Percentiles rank a stretch among this genome's conserved stretches.
These are phyloP conservation scores for Nymphalis c-album DNA, from an alignment of 2,888 invertebrate genomes.

Conservation along the genomic window DNA sequence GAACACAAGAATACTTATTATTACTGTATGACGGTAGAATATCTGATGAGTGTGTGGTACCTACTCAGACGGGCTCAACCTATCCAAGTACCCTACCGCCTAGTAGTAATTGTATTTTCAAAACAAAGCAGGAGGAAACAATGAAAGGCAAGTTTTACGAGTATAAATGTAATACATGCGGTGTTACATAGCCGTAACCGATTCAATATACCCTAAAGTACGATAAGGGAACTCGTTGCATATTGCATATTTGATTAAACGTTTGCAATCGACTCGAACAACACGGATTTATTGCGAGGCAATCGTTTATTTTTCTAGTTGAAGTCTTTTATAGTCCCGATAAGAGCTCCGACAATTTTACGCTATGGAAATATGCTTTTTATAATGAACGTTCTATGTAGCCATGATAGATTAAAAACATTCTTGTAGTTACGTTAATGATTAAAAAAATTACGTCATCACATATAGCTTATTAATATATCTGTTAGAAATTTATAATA, in stretches of 20 bases:
- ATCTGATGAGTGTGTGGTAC: too few species aligned
- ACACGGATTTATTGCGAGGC: constrained; percentile 47
- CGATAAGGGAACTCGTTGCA: constrained; percentile 45
- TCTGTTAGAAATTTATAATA: too few species aligned
- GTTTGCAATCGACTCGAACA: constrained; percentile 9
- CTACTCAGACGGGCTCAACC: too few species aligned
- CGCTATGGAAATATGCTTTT: constrained; percentile 60
- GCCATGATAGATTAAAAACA: constrained; percentile 23
- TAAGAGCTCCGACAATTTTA: constrained; percentile 71
- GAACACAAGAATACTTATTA: too few species aligned
- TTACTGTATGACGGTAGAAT: too few species aligned
- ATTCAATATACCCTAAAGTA: constrained; percentile 47
- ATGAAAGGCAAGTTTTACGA: constrained; percentile 16
- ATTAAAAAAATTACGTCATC: constrained; percentile 3
- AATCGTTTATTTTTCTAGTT: constrained; percentile 49
- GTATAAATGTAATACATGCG: constrained; percentile 4
- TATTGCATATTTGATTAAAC: constrained; percentile 30
- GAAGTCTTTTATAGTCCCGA: constrained; percentile 62
- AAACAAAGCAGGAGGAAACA: constrained; percentile 2
- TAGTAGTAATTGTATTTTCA: background rate
- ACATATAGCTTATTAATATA: too few species aligned
- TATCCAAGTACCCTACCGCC: too few species aligned
- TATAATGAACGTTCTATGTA: constrained; percentile 49
- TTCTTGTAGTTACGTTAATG: constrained; percentile 2
- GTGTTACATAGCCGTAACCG: constrained; percentile 37